These are phyloP conservation scores for Hirudinaria manillensis DNA, from an alignment of 2,888 invertebrate genomes.

Conservation along the genomic window DNA sequence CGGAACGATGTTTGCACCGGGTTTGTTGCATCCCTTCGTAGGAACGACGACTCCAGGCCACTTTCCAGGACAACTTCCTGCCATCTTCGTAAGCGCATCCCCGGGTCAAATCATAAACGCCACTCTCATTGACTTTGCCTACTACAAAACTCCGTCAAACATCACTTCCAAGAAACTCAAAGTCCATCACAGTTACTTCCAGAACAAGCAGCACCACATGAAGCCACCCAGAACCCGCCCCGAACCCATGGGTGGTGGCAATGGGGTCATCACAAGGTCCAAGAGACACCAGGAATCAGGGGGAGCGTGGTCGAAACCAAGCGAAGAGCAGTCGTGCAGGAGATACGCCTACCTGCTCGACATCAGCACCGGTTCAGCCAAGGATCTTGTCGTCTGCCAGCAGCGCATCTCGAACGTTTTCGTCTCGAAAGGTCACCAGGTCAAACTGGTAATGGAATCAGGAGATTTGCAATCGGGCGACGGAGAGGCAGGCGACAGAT, in stretches of 20 bases:
- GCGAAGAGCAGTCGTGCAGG: not conserved
- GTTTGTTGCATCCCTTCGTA: not conserved
- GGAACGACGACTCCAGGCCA: not conserved
- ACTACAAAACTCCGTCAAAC: slow-evolving; percentile 1
- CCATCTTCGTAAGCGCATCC: not conserved
- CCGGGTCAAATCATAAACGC: not conserved
- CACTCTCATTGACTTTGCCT: slow-evolving; percentile 8
- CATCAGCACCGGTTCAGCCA: not conserved
- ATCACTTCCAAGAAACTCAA: not conserved
- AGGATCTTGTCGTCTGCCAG: not conserved
- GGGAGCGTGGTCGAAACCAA: not conserved
- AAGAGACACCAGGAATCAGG: not conserved
- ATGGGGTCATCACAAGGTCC: not conserved
- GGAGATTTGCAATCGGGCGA: not conserved
- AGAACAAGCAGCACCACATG: not conserved
- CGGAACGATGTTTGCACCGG: not conserved
- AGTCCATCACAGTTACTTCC: slow-evolving; percentile 6
- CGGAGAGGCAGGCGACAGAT: slow-evolving; percentile 7
- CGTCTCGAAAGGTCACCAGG: slow-evolving; percentile 9
- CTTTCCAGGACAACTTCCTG: not conserved
- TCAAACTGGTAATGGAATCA: not conserved
- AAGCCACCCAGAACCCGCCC: not conserved
- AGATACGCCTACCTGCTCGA: not conserved
- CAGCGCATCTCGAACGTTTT: not conserved
- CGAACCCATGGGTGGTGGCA: not conserved